A percentile compares a stretch with the other conserved stretches of the same genome.
Conservation (phyloP, 2,888 invertebrate species). For the Pseudococcus jackbeardsleyi region DNA sequence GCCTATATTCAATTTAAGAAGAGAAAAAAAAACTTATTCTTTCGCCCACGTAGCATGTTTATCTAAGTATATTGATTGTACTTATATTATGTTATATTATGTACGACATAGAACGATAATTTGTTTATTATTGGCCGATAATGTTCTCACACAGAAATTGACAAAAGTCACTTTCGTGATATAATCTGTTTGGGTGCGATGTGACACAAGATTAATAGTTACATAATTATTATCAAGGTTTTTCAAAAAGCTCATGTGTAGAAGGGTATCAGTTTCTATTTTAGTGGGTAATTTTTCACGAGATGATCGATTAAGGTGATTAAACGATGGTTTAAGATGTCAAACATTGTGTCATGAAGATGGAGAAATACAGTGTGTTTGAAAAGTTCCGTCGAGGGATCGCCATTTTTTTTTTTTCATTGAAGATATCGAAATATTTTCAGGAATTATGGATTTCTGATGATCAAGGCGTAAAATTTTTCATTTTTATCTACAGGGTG, state of each 20-base stretch:
- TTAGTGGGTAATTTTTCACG: background rate
- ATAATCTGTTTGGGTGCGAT: conserved; percentile 27
- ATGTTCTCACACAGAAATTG: conserved; percentile 49
- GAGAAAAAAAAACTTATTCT: conserved; percentile 39
- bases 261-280: background rate
- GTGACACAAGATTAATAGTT: conserved; percentile 33
- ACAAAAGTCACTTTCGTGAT: conserved; percentile 44
- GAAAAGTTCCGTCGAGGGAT: no score
- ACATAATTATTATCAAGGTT: conserved; percentile 48
- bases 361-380: background rate
- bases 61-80: conserved; percentile 15
- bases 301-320: conserved; percentile 3
- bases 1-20: conserved; percentile 41
- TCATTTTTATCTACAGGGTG: no score
- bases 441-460: no score
- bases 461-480: no score
- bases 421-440: no score
- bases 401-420: no score
- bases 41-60: conserved; percentile 34
- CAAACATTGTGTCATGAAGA: background rate
- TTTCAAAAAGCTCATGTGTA: background rate
- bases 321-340: background rate
- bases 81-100: background rate
- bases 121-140: conserved; percentile 49
- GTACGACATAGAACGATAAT: conserved; percentile 32